Evolutionary conservation across 2,113 vertebrate genomes (phyloP).

Genomic region (mouse (Mus musculus)): GRCm39 chr11:47380501-47381000

Average conservation of each 20-base stretch:
- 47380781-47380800: not conserved
- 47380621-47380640: not conserved
- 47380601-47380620: not conserved
- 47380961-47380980: not conserved
- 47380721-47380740: not conserved
- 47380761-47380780: not conserved
- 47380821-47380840: not conserved
- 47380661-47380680: not conserved
- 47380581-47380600: not conserved
- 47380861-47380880: not conserved
- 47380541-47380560: not conserved
- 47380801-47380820: not conserved
- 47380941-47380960: not conserved
- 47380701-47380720: slow-evolving; percentile 10
- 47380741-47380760: not conserved
- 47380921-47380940: not conserved
- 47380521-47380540: not conserved
- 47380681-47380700: not conserved
- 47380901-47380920: not conserved
- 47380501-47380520: not conserved
- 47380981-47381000: not conserved
- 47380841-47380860: not conserved
- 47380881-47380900: not conserved
- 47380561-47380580: not conserved
- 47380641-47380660: not conserved